Evolutionary conservation across 2,888 invertebrate genomes (phyloP).

Genomic region (Cinara cedri): DNA sequence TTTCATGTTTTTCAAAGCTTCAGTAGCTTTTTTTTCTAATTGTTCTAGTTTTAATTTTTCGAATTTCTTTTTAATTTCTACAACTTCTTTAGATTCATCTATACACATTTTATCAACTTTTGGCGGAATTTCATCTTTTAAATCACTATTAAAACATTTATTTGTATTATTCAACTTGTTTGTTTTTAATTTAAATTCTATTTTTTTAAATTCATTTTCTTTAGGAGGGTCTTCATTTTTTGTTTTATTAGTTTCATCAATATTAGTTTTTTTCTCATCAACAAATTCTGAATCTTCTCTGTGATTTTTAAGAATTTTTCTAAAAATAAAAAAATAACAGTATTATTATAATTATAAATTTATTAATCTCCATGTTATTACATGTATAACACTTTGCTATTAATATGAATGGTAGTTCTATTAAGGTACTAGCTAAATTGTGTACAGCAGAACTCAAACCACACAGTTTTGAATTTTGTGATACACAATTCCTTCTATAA

Average conservation of each 20-base stretch:
- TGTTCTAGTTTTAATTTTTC: conserved; percentile 7
- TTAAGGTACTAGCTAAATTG: no score
- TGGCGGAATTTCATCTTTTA: conserved; percentile 23
- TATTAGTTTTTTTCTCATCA: conserved; percentile 57
- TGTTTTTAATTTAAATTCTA: conserved; percentile 37
- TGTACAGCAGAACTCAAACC: no score
- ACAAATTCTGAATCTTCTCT: conserved; percentile 40
- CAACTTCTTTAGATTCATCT: conserved; percentile 11
- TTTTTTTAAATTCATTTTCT: conserved; percentile 38
- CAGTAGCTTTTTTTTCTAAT: conserved; percentile 36
- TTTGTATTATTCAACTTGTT: conserved; percentile 15
- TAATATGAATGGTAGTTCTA: no score
- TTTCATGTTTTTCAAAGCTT: conserved; percentile 1
- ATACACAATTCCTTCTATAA: no score
- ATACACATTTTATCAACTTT: neutral
- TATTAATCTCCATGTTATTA: neutral
- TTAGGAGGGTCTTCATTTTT: conserved; percentile 16
- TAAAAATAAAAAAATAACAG: conserved; percentile 48
- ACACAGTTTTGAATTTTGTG: no score
- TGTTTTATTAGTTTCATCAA: conserved; percentile 35
- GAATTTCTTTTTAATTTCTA: conserved; percentile 19
- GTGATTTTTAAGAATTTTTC: conserved; percentile 53
- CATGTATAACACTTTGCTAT: no score
- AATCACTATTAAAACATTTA: conserved; percentile 37
- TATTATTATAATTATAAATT: neutral